Conservation (phyloP, 2,888 invertebrate species). For the Coelinius sp. region DNA sequence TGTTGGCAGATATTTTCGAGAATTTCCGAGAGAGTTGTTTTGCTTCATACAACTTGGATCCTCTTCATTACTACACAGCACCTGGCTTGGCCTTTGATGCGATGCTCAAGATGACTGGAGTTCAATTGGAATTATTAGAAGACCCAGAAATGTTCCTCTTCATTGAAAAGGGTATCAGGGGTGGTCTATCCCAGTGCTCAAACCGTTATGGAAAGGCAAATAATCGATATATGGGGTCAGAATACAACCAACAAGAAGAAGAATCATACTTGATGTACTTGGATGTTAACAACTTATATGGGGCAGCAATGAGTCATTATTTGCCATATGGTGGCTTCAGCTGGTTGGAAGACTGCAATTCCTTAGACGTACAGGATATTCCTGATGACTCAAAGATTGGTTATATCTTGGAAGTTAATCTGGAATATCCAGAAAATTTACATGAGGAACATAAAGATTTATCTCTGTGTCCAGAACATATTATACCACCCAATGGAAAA, state of each 20-base stretch:
- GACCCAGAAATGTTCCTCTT: too few relatives aligned
- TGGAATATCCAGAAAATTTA: slow-evolving; percentile 54
- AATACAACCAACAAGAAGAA: slow-evolving; percentile 32
- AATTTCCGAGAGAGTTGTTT: too few relatives aligned
- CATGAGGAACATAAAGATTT: slow-evolving; percentile 61
- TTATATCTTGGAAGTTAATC: slow-evolving; percentile 27
- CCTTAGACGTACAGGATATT: neutral
- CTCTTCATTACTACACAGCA: too few relatives aligned
- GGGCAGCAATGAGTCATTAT: slow-evolving; percentile 59
- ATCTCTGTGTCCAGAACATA: slow-evolving; percentile 50
- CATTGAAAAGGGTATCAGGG: too few relatives aligned
- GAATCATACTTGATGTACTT: slow-evolving; percentile 57
- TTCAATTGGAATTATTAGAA: too few relatives aligned
- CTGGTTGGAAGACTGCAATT: slow-evolving; percentile 50
- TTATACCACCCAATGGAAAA: slow-evolving; percentile 1
- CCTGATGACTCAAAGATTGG: neutral
- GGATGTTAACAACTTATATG: slow-evolving; percentile 50
- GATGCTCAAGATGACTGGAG: too few relatives aligned
- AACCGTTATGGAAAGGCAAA: slow-evolving; percentile 42
- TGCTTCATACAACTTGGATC: too few relatives aligned
- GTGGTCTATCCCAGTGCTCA: too few relatives aligned
- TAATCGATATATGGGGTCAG: slow-evolving; percentile 40
- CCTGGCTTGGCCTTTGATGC: too few relatives aligned
- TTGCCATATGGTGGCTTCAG: slow-evolving; percentile 57
- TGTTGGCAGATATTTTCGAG: too few relatives aligned